These are phyloP conservation scores for Myotis pilosus DNA, from an alignment of 2,797 vertebrate species.

Conservation along the genomic window DNA sequence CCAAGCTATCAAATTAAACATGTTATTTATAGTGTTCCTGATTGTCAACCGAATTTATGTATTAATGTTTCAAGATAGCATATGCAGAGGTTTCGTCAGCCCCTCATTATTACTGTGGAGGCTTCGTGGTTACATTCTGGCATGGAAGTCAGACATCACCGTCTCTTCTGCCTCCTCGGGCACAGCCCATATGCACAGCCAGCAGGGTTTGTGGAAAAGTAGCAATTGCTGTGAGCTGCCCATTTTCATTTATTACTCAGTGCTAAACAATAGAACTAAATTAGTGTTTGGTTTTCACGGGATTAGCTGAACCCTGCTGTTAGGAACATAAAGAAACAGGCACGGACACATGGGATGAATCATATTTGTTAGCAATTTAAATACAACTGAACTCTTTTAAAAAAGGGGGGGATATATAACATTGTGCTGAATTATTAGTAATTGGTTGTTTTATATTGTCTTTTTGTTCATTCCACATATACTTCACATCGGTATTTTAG, in stretches of 20 bases:
- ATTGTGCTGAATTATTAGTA: not conserved
- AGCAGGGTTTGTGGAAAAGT: not conserved
- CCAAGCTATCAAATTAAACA: slow-evolving; percentile 62
- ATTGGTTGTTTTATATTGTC: not conserved
- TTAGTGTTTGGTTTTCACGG: not conserved
- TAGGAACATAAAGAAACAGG: not conserved
- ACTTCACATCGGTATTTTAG: not conserved
- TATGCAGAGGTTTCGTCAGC: slow-evolving; percentile 62
- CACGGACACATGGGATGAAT: not conserved
- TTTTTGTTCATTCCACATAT: not conserved
- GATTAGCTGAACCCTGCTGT: not conserved
- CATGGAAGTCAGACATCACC: not conserved
- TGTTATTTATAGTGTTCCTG: slow-evolving; percentile 70
- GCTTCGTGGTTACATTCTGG: not conserved
- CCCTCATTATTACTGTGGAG: slow-evolving; percentile 7
- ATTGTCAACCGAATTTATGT: slow-evolving; percentile 65
- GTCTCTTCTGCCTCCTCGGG: not conserved
- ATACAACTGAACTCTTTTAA: not conserved
- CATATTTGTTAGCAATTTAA: not conserved
- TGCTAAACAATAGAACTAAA: not conserved
- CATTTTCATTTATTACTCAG: not conserved
- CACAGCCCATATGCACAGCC: not conserved
- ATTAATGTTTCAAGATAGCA: slow-evolving; percentile 57
- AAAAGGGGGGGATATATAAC: not conserved
- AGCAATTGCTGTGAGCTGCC: not conserved